Percentiles rank a stretch among this genome's conserved stretches.
These are phyloP conservation scores for Seira musarum DNA, from an alignment of 2,888 invertebrate species.

Conservation along the genomic window DNA sequence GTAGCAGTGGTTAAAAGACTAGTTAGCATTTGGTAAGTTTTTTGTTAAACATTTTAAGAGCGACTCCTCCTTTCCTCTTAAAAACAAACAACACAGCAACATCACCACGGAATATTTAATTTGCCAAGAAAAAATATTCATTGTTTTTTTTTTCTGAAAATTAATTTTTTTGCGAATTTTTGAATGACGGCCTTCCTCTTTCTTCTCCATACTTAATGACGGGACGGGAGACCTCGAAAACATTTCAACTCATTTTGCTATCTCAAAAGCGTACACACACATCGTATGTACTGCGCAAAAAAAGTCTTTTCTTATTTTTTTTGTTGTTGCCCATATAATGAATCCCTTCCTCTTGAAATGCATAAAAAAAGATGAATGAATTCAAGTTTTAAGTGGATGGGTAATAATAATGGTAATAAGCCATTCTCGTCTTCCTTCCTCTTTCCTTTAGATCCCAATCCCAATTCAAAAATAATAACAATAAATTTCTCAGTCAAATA, in stretches of 20 bases:
- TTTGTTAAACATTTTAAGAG: slow-evolving; percentile 37
- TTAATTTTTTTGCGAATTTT: not conserved
- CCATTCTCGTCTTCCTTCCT: slow-evolving; percentile 37
- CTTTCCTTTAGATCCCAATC: not conserved
- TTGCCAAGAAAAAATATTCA: not conserved
- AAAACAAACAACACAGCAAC: not conserved
- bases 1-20: slow-evolving; percentile 57
- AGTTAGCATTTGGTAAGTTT: slow-evolving; percentile 55
- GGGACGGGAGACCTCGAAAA: not conserved
- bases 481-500: slow-evolving; percentile 2
- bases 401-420: slow-evolving; percentile 45
- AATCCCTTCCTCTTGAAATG: not conserved
- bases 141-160: not conserved
- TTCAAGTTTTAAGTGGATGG: slow-evolving; percentile 10
- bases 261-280: not conserved
- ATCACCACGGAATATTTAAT: slow-evolving; percentile 1
- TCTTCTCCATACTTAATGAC: not conserved
- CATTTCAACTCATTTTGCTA: not conserved
- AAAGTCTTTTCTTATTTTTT: not conserved
- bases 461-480: slow-evolving; percentile 6
- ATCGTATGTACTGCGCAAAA: not conserved
- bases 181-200: not conserved
- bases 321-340: not conserved
- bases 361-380: not conserved
- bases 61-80: slow-evolving; percentile 41